Evolutionary conservation across 2,113 vertebrate species (phyloP).

Genomic region (Lophius piscatorius): DNA sequence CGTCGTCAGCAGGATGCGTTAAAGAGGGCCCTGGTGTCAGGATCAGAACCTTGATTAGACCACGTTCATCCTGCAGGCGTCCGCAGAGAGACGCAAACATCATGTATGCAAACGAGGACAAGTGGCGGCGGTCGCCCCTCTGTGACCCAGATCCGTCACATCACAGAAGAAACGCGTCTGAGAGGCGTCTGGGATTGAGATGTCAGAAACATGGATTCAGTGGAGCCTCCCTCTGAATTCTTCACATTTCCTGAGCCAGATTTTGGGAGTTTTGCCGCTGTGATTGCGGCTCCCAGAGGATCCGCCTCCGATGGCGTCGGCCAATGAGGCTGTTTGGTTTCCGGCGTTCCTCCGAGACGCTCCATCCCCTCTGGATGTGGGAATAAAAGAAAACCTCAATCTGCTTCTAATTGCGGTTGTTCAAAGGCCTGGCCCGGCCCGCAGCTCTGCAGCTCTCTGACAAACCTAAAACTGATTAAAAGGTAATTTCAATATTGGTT

Average conservation of each 20-base stretch:
- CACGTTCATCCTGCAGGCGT: too few relatives aligned
- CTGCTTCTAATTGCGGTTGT: slow-evolving; percentile 66
- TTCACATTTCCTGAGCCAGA: slow-evolving; percentile 71
- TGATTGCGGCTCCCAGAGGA: slow-evolving; percentile 72
- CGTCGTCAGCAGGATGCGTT: too few relatives aligned
- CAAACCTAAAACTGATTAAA: slow-evolving; percentile 45
- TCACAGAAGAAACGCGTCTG: slow-evolving; percentile 3
- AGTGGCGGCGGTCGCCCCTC: too few relatives aligned
- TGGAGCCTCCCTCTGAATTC: slow-evolving; percentile 49
- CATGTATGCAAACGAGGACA: too few relatives aligned
- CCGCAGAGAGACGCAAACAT: too few relatives aligned
- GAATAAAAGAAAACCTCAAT: slow-evolving; percentile 63
- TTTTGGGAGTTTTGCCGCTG: slow-evolving; percentile 67
- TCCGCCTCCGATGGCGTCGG: slow-evolving; percentile 53
- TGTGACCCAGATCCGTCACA: too few relatives aligned
- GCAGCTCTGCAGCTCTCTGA: slow-evolving; percentile 28
- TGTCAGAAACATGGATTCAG: slow-evolving; percentile 34
- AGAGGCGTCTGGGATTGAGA: slow-evolving; percentile 14
- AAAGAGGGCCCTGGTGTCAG: too few relatives aligned
- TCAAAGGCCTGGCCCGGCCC: slow-evolving; percentile 43
- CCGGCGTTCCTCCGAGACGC: slow-evolving; percentile 48
- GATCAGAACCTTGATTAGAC: too few relatives aligned
- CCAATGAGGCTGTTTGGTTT: slow-evolving; percentile 35
- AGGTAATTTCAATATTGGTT: slow-evolving; percentile 42
- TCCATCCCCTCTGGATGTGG: slow-evolving; percentile 57